Evolutionary conservation across 1,140 invertebrate genomes (phyloP).

Genomic region (Bathynomus jamesi): DNA sequence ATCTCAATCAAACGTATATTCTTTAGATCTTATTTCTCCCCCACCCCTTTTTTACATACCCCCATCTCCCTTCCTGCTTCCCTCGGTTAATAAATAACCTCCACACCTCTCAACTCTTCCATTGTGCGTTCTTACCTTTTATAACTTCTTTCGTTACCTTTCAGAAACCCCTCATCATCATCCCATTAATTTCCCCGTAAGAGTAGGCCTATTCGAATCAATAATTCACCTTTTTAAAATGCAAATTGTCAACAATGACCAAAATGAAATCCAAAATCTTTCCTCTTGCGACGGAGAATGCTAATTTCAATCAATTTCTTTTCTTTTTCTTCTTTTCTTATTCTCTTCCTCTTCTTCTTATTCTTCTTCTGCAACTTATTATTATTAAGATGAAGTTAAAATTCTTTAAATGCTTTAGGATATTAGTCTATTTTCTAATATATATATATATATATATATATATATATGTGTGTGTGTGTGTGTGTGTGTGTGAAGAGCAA

Average conservation of each 20-base stretch:
- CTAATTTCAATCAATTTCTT: background rate
- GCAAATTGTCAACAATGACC: slow-evolving; percentile 1
- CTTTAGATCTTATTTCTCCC: too few relatives aligned
- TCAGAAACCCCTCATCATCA: background rate
- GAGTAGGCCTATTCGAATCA: background rate
- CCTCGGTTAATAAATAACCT: too few relatives aligned
- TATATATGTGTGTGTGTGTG: too few relatives aligned
- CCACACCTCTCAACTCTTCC: too few relatives aligned
- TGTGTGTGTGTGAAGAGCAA: too few relatives aligned
- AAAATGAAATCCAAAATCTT: slow-evolving; percentile 1
- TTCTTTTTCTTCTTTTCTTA: background rate
- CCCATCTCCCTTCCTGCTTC: background rate
- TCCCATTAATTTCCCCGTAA: background rate
- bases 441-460: too few relatives aligned
- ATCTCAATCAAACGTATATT: too few relatives aligned
- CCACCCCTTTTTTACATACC: background rate
- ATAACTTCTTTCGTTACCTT: background rate
- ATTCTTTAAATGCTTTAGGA: too few relatives aligned
- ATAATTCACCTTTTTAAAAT: background rate
- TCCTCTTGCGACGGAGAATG: background rate
- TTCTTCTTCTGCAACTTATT: too few relatives aligned
- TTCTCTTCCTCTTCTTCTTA: background rate
- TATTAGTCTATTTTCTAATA: too few relatives aligned
- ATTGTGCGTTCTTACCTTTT: too few relatives aligned
- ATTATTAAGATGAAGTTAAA: too few relatives aligned